These are phyloP conservation scores for human (Homo sapiens) DNA, from an alignment of 2,113 vertebrate species.

Conservation along the genomic window DNA sequence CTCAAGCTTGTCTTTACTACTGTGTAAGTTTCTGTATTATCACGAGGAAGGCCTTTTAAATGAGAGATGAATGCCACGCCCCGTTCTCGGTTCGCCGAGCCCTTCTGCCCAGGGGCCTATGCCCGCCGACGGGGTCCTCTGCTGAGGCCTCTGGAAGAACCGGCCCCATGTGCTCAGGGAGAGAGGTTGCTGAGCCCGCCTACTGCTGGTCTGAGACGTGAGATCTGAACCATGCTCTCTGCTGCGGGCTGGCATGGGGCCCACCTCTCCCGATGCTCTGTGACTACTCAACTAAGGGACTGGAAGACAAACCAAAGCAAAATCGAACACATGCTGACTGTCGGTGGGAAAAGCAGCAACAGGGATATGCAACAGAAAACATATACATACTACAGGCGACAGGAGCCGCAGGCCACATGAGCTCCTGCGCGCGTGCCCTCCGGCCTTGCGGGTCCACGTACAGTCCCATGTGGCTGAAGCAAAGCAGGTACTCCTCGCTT, in stretches of 20 bases:
- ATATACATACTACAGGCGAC: conserved; percentile 96
- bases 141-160: neutral
- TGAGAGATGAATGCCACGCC: neutral
- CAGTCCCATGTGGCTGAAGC: conserved; percentile 97
- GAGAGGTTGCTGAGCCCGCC: neutral
- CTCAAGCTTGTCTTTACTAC: too few relatives aligned
- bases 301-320: conserved; percentile 61
- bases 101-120: neutral
- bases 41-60: neutral
- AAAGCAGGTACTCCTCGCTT: conserved; percentile 93
- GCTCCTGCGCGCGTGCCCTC: conserved; percentile 93
- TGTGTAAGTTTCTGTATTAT: fast-evolving
- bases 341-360: conserved; percentile 77
- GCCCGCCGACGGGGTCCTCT: fast-evolving
- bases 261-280: neutral
- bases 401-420: conserved; percentile 98
- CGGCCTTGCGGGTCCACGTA: conserved; percentile 97
- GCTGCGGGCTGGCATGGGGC: fast-evolving
- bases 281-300: neutral
- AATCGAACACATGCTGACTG: conserved; percentile 69
- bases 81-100: neutral
- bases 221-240: fast-evolving
- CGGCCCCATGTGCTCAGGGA: neutral
- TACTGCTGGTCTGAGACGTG: fast-evolving
- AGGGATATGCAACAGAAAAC: conserved; percentile 85